Base-by-base conservation (phyloP, 2,888 invertebrate species). In the Hirtodrosophila confusa region DNA sequence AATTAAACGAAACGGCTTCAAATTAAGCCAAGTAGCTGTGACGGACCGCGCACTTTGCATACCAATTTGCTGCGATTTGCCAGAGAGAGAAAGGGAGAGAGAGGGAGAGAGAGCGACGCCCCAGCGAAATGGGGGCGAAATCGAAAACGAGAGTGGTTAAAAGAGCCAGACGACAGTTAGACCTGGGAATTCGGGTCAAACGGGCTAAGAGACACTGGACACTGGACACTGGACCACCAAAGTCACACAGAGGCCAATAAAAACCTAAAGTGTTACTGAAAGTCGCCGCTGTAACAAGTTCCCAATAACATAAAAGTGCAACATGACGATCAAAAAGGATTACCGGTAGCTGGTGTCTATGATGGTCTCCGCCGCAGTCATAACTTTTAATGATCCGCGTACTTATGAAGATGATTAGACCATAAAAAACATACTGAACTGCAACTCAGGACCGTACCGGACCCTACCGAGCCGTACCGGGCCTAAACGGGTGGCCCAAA, bases 1-100 rank as follows among this genome's bases (percentile, higher is more conserved):
- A 83, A 83, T 83, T 88, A 88, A 83, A 83, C 75, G 85, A 77
- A 86, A 88, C 84, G 84, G 80, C 86, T 80, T 74, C 65, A 71
- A 83, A 88, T 86, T 77, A 86, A 83, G 86, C 86, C 86, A 88
- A 85, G 79, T 75, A 80, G 78, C 79, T 73, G 67, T 68, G 67
- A 78, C 68, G 47, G 45, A 31, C 53, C 41, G 56, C 86, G 80
- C 77, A 76, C 88, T 83, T 83, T 88, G 83, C 82, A 88, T 83
- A 88, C 83, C 64, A 88, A 83, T 80, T 80, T 77, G 60, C 71
- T 41, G 77, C 49, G 66, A 69, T 85, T 80, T 72, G 64, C 50
- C 48, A 61, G 51, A 39, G 40, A 40, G 27, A 24, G n/a, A 4
- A 24, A 31, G 7, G 2, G 31, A 31, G 5, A 31, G 31, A 31